These are phyloP conservation scores for Solenopsis fugax DNA, from an alignment of 1,140 invertebrate species.

Conservation along the genomic window DNA sequence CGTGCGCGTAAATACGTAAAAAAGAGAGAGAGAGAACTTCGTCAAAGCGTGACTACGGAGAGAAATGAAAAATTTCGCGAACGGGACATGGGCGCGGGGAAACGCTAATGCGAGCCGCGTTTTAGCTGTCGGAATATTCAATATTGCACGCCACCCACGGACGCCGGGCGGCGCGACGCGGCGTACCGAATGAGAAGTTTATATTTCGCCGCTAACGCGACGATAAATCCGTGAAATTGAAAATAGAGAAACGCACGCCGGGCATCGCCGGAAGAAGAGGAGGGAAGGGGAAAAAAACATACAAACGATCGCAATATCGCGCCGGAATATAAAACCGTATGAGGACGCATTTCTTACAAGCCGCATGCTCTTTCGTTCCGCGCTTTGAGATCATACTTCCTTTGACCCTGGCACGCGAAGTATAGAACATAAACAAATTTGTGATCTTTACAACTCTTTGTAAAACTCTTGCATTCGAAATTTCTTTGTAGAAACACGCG, in stretches of 20 bases:
- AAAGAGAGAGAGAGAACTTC: not conserved
- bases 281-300: not conserved
- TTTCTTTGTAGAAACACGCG: not conserved
- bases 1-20: conserved; percentile 49
- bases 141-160: conserved; percentile 36
- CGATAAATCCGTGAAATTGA: conserved; percentile 45
- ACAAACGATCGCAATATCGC: not conserved
- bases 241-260: conserved; percentile 19
- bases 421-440: conserved; percentile 5
- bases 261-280: not conserved
- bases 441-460: not conserved
- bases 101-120: conserved; percentile 63
- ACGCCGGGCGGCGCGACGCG: too few relatives aligned
- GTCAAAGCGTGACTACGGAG: conserved; percentile 49
- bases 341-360: conserved; percentile 5
- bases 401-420: not conserved
- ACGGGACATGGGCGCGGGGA: not conserved
- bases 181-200: conserved; percentile 52
- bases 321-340: conserved; percentile 9
- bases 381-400: not conserved
- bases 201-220: conserved; percentile 48
- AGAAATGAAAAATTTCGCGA: conserved; percentile 62
- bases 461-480: conserved; percentile 2
- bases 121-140: conserved; percentile 65
- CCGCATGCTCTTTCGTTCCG: conserved; percentile 2